Evolutionary conservation across 1,140 invertebrate genomes (phyloP).

Genomic region (Panulirus ornatus): DNA sequence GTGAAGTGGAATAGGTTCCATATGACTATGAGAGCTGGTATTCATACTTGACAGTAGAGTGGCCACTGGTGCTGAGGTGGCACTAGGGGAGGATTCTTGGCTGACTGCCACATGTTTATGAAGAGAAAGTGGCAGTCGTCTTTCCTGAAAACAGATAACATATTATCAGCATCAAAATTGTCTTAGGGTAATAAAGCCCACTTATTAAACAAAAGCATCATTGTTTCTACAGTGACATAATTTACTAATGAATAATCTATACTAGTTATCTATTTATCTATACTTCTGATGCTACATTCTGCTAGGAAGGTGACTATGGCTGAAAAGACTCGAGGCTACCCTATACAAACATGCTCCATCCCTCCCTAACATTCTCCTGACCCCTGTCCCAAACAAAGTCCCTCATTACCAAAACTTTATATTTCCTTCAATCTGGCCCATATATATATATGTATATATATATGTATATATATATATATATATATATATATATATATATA

Average conservation of each 20-base stretch:
- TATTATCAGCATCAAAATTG: neutral
- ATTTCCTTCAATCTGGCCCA: neutral
- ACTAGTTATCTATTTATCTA: too few relatives aligned
- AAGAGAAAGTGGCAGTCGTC: neutral
- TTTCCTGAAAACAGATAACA: neutral
- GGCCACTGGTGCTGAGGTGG: slow-evolving; percentile 22
- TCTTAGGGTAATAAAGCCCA: neutral
- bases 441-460: slow-evolving; percentile 52
- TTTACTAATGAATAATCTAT: too few relatives aligned
- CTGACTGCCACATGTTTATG: slow-evolving; percentile 39
- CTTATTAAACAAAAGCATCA: neutral
- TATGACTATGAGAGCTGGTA: slow-evolving; percentile 6
- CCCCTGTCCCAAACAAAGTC: neutral
- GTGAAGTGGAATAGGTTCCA: slow-evolving; percentile 50
- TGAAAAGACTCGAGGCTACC: too few relatives aligned
- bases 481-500: slow-evolving; percentile 54
- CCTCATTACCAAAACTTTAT: neutral
- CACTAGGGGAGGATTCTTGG: slow-evolving; percentile 8
- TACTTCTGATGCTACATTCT: too few relatives aligned
- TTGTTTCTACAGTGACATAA: too few relatives aligned
- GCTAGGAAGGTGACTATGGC: too few relatives aligned
- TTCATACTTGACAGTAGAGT: slow-evolving; percentile 1
- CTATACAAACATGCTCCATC: too few relatives aligned
- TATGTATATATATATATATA: slow-evolving; percentile 50
- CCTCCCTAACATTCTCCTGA: neutral